Conservation (phyloP, 2,113 vertebrate genomes). For the Oplegnathus fasciatus region DNA sequence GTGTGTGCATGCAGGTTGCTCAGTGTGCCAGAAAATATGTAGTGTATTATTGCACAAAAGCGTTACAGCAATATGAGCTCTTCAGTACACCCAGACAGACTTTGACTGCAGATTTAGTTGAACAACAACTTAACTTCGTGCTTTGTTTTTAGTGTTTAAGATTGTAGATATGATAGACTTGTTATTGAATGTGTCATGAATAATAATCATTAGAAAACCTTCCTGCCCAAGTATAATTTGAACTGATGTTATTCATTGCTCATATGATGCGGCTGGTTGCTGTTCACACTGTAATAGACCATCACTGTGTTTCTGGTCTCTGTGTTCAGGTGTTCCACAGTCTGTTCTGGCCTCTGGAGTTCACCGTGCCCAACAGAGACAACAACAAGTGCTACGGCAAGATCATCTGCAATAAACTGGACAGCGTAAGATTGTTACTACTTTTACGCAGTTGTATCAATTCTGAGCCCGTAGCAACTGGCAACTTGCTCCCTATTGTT, state of each 20-base stretch:
- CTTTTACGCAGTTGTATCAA: background rate
- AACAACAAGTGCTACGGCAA: slow-evolving; percentile 94
- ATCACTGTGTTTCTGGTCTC: background rate
- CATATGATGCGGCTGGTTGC: background rate
- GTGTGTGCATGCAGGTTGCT: background rate
- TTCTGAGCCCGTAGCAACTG: accelerated
- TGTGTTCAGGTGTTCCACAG: slow-evolving; percentile 90
- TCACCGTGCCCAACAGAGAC: slow-evolving; percentile 91
- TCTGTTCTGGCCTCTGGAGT: slow-evolving; percentile 97
- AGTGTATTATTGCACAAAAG: background rate
- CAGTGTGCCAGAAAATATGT: background rate
- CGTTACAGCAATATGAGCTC: background rate
- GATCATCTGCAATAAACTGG: slow-evolving; percentile 92
- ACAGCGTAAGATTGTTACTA: slow-evolving; percentile 84
- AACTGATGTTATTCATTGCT: background rate
- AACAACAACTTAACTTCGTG: background rate
- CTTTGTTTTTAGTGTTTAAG: too few species aligned
- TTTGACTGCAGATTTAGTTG: background rate
- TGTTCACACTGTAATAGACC: background rate
- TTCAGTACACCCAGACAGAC: background rate
- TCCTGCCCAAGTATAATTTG: background rate
- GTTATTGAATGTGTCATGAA: too few species aligned
- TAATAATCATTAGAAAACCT: background rate
- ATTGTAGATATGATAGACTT: background rate
- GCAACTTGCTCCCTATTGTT: accelerated